These are phyloP conservation scores for Betta splendens DNA, from an alignment of 2,797 vertebrate genomes.

Conservation along the genomic window DNA sequence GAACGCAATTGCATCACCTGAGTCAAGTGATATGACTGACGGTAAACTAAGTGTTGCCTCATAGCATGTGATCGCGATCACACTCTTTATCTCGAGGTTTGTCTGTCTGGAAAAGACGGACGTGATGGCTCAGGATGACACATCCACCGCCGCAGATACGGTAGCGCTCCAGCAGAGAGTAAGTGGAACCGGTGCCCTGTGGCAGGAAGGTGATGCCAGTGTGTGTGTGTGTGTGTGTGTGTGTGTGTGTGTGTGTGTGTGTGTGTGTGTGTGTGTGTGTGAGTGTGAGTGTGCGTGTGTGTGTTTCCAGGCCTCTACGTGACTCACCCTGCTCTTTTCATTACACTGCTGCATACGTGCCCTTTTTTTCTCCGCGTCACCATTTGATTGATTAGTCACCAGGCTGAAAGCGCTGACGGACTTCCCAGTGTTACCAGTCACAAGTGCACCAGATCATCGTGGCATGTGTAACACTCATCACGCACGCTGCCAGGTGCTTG, in stretches of 20 bases:
- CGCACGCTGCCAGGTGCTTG: slow-evolving; percentile 4
- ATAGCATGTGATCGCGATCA: slow-evolving; percentile 40
- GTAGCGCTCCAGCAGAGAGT: slow-evolving; percentile 41
- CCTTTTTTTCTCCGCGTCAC: slow-evolving; percentile 57
- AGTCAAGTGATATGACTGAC: no score
- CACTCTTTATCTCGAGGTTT: slow-evolving; percentile 15
- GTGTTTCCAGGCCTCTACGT: slow-evolving; percentile 45
- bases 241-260: slow-evolving; percentile 23
- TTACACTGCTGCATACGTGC: slow-evolving; percentile 51
- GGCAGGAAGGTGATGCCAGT: slow-evolving; percentile 57
- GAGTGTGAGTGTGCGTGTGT: no score
- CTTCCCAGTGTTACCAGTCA: slow-evolving; percentile 47
- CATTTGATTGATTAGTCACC: slow-evolving; percentile 52
- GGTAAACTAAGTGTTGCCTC: no score
- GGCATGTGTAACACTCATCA: slow-evolving; percentile 13
- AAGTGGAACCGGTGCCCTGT: slow-evolving; percentile 64
- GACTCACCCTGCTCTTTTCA: slow-evolving; percentile 68
- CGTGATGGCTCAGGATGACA: slow-evolving; percentile 21
- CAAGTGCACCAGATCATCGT: slow-evolving; percentile 20
- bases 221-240: slow-evolving; percentile 24
- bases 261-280: slow-evolving; percentile 18
- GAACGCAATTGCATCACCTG: no score
- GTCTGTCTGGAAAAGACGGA: slow-evolving; percentile 11
- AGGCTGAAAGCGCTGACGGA: slow-evolving; percentile 40
- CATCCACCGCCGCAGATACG: slow-evolving; percentile 31